Percentiles rank a stretch among this genome's conserved stretches.
phyloP scores from a whole-genome alignment of 2,113 vertebrate genomes.

The Xiphias gladius region DNA sequence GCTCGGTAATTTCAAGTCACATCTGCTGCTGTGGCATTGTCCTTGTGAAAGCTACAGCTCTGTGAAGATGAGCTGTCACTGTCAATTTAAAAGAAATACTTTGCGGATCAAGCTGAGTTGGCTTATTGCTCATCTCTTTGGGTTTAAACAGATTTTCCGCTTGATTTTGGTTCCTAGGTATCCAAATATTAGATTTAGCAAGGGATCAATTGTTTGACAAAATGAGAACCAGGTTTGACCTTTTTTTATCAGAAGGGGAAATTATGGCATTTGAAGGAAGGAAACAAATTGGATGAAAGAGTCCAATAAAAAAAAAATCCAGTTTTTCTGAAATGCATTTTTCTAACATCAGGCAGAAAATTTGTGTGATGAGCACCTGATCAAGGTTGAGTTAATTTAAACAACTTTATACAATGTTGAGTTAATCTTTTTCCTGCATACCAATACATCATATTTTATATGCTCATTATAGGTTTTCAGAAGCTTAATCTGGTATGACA shows the following conservation, averaged over 20 bases:
- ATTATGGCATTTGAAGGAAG: neutral
- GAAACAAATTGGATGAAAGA: neutral
- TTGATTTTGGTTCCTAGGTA: neutral
- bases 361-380: neutral
- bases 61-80: constrained; percentile 44
- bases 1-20: constrained; percentile 30
- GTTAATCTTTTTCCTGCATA: too few relatives aligned
- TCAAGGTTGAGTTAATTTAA: too few relatives aligned
- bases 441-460: too few relatives aligned
- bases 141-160: neutral
- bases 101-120: constrained; percentile 27
- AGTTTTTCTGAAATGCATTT: neutral
- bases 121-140: constrained; percentile 6
- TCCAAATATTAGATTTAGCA: neutral
- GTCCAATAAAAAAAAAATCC: neutral
- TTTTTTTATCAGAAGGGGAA: neutral
- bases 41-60: constrained; percentile 9
- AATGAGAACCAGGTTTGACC: too few relatives aligned
- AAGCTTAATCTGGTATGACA: too few relatives aligned
- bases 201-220: neutral
- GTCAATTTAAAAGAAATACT: constrained; percentile 12
- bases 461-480: too few relatives aligned
- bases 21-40: constrained; percentile 1
- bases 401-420: too few relatives aligned
- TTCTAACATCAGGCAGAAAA: neutral